Base-by-base conservation (phyloP, 2,797 vertebrate species). In the Crocidura indochinensis region DNA sequence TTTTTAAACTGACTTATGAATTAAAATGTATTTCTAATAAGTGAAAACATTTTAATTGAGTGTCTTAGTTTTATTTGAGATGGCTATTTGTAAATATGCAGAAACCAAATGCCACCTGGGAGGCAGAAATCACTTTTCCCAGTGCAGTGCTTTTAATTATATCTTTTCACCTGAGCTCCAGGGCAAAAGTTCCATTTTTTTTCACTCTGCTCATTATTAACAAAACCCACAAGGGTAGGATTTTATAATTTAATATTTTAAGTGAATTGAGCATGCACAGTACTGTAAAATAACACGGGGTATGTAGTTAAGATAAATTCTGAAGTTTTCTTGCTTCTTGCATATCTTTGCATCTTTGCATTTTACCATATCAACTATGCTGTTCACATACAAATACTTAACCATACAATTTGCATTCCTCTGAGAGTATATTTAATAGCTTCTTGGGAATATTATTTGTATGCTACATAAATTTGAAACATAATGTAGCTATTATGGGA, bases 101-200 rank as follows among this genome's bases (percentile, higher is more conserved):
- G 88, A 94, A 91, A 87, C 46, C 51, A 81, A 91, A 92, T 77
- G 85, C 62, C 80, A 90, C 87, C 83, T 94, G 92, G 71, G 78
- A 96, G 87, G 91, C 56, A 73, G 93, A 86, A 88, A 88, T 91
- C 65, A 86, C 81, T 95, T 93, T 92, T 90, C 91, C 88, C 78
- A 93, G 88, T 69, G 68, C 77, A 84, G 87, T 95, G 79, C 94
- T 96, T 95, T 96, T 96, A 97, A 96, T 96, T 96, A 95, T 74
- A 68, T 91, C 77, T 94, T 96, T 93, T 95, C 91, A 96, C 95
- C 88, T 85, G 84, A 95, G 94, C 96, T 96, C 87, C 71, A 95
- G 95, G 96, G 96, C 91, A 94, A 87, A 91, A 87, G 67, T 92
- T 96, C 78, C 95, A 94, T 91, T 96, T 96, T 96, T 96, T 60